Evolutionary conservation across 1,140 invertebrate species (phyloP).

Genomic region (Tetranychus urticae): DNA sequence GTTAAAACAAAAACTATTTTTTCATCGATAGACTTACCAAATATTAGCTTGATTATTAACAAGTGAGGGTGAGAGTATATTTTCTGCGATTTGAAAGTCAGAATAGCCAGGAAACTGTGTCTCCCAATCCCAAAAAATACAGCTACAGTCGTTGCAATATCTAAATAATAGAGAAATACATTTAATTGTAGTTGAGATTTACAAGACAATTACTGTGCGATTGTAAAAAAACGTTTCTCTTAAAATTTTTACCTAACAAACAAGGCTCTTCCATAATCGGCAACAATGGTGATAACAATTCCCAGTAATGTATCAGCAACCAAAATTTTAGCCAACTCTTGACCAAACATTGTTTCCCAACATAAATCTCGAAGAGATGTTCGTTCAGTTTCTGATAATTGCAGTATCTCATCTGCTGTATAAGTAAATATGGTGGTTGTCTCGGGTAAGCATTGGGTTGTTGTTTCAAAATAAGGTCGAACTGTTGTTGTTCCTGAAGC

Average conservation of each 20-base stretch:
- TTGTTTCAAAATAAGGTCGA: not conserved
- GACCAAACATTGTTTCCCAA: constrained; percentile 96
- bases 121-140: constrained; percentile 91
- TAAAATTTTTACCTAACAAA: constrained; percentile 42
- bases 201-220: not conserved
- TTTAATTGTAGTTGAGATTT: not conserved
- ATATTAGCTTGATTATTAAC: constrained; percentile 94
- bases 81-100: constrained; percentile 95
- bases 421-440: not conserved
- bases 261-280: constrained; percentile 78
- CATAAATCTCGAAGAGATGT: constrained; percentile 46
- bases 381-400: not conserved
- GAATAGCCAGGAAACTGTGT: constrained; percentile 87
- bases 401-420: not conserved
- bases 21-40: constrained; percentile 31
- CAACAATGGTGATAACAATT: constrained; percentile 46
- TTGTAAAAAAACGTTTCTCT: not conserved
- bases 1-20: no score
- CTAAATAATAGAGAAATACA: constrained; percentile 11
- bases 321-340: constrained; percentile 81
- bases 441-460: not conserved
- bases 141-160: constrained; percentile 7
- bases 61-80: constrained; percentile 76
- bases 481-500: not conserved
- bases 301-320: constrained; percentile 78